A percentile compares a stretch with the other conserved stretches of the same genome.
Evolutionary conservation across 1,140 invertebrate genomes (phyloP).

Genomic region (Cyclina sinensis): DNA sequence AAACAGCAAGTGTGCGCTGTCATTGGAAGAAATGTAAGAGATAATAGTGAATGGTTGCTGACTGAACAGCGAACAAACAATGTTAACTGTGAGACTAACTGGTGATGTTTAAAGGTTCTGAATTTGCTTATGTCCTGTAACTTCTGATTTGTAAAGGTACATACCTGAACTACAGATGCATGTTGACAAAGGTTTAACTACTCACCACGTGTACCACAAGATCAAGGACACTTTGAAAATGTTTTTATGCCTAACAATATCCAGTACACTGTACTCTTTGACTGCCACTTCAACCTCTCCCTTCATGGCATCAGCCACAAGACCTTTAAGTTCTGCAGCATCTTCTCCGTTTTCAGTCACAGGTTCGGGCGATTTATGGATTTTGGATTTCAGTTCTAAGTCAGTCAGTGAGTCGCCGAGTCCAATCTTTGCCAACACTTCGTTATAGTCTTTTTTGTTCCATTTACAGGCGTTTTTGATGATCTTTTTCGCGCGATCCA

Average conservation of each 20-base stretch:
- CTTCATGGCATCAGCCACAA: not conserved
- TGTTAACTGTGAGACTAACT: too few species aligned
- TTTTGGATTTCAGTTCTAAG: not conserved
- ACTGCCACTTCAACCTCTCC: not conserved
- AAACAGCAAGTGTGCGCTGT: too few species aligned
- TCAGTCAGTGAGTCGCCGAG: not conserved
- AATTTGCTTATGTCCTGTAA: too few species aligned
- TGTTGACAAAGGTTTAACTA: too few species aligned
- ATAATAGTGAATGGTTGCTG: too few species aligned
- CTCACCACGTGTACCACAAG: conserved; percentile 57
- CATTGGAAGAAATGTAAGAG: too few species aligned
- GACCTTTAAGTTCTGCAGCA: not conserved
- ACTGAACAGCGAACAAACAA: too few species aligned
- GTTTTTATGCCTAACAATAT: conserved; percentile 45
- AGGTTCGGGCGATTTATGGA: not conserved
- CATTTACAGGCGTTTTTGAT: conserved; percentile 64
- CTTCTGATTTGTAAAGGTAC: too few species aligned
- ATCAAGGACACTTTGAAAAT: conserved; percentile 55
- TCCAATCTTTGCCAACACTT: conserved; percentile 23
- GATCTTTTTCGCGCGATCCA: conserved; percentile 33
- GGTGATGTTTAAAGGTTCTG: too few species aligned
- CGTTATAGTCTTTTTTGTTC: conserved; percentile 54
- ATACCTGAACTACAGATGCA: too few species aligned
- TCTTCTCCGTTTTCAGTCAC: not conserved
- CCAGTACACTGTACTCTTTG: conserved; percentile 15